Evolutionary conservation across 1,140 invertebrate genomes (phyloP).

Genomic region (Hypothenemus hampei): DNA sequence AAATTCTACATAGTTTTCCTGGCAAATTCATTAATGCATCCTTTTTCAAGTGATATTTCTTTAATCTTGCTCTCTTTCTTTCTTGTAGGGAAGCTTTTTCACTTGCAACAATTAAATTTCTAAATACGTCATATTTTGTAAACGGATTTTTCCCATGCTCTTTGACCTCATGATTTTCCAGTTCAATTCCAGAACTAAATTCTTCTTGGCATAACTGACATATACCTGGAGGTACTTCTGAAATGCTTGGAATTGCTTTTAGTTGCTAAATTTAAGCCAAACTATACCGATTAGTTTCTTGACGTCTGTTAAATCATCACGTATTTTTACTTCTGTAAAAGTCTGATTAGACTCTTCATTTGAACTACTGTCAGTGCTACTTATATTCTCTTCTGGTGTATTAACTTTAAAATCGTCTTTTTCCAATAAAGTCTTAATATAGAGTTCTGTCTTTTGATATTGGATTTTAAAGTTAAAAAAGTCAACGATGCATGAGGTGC

Average conservation of each 20-base stretch:
- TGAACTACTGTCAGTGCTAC: too few relatives aligned
- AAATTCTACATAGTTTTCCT: slow-evolving; percentile 16
- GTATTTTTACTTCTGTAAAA: too few relatives aligned
- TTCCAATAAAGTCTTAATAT: slow-evolving; percentile 20
- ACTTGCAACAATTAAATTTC: slow-evolving; percentile 4
- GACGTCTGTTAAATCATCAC: too few relatives aligned
- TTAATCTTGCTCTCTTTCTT: slow-evolving; percentile 4
- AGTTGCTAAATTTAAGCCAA: too few relatives aligned
- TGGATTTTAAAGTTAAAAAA: slow-evolving; percentile 35
- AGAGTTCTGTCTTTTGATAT: slow-evolving; percentile 29
- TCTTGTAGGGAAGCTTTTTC: background rate
- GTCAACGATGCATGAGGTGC: slow-evolving; percentile 26
- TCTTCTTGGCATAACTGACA: slow-evolving; percentile 1
- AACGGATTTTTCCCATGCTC: slow-evolving; percentile 19
- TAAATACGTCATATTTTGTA: slow-evolving; percentile 7
- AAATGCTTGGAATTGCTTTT: too few relatives aligned
- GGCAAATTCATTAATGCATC: slow-evolving; percentile 1
- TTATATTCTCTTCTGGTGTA: background rate
- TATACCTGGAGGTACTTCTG: background rate
- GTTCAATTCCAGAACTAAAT: slow-evolving; percentile 4
- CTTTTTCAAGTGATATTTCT: background rate
- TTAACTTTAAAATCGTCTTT: background rate
- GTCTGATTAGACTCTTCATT: too few relatives aligned
- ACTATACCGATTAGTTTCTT: too few relatives aligned
- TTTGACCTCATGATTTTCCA: slow-evolving; percentile 15